Conservation (phyloP, 2,888 invertebrate genomes). For the Ichneumoninae sp. region DNA sequence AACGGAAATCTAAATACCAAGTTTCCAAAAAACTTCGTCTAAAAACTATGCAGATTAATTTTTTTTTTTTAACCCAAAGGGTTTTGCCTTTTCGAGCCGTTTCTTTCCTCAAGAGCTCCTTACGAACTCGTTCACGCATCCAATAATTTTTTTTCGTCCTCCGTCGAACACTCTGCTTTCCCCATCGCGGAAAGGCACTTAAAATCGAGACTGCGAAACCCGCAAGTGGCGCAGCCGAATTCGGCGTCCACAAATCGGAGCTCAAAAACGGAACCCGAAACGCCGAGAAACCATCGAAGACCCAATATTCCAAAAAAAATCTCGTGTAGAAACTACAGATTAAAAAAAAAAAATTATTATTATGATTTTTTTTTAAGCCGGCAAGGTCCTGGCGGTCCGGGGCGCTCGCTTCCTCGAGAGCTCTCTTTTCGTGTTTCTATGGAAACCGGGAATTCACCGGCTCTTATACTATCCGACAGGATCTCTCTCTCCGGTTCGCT, state of each 20-base stretch:
- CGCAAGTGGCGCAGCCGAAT: too few relatives aligned
- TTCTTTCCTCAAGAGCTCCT: background rate
- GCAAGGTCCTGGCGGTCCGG: constrained; percentile 74
- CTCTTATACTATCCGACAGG: constrained; percentile 57
- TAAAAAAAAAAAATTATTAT: constrained; percentile 8
- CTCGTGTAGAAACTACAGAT: too few relatives aligned
- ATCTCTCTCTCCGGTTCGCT: constrained; percentile 50
- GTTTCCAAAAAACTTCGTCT: background rate
- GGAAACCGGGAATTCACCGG: constrained; percentile 73
- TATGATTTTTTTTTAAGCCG: constrained; percentile 61
- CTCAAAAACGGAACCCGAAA: constrained; percentile 32
- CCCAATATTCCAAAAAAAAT: constrained; percentile 39
- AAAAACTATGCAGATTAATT: too few relatives aligned
- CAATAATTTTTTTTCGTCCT: too few relatives aligned
- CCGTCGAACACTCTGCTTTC: too few relatives aligned
- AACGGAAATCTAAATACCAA: constrained; percentile 28
- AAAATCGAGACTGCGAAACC: too few relatives aligned
- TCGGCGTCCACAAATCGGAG: background rate
- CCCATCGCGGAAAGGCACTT: too few relatives aligned
- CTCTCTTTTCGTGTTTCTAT: constrained; percentile 79
- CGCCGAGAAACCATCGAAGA: background rate
- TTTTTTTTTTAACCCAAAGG: too few relatives aligned
- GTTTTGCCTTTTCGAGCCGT: too few relatives aligned
- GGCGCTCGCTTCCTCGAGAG: constrained; percentile 67
- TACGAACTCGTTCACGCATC: too few relatives aligned